Evolutionary conservation across 2,888 invertebrate genomes (phyloP).

Genomic region (Ichneumon xanthorius): DNA sequence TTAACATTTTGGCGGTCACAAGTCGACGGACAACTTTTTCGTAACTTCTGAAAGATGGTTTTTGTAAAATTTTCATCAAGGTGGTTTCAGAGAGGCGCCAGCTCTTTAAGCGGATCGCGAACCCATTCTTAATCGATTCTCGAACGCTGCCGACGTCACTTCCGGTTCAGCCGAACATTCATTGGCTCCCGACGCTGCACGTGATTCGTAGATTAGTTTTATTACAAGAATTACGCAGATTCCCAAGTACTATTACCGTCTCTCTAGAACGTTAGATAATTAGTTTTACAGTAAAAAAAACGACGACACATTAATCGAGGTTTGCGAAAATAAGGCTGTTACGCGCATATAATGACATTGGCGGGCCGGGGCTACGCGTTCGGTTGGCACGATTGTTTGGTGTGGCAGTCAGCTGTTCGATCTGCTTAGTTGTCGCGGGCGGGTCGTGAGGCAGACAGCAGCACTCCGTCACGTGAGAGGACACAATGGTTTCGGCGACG

Average conservation of each 20-base stretch:
- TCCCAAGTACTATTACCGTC: neutral
- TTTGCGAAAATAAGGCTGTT: neutral
- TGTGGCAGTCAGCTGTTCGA: conserved; percentile 68
- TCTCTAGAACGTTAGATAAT: neutral
- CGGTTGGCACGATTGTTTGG: conserved; percentile 61
- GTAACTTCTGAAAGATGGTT: too few relatives aligned
- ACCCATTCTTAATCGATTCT: neutral
- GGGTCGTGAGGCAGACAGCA: conserved; percentile 81
- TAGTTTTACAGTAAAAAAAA: neutral
- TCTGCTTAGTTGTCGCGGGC: conserved; percentile 77
- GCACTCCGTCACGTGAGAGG: conserved; percentile 81
- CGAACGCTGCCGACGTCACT: conserved; percentile 33
- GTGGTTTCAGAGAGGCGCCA: neutral
- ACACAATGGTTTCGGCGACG: conserved; percentile 77
- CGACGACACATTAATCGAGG: neutral
- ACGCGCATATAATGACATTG: neutral
- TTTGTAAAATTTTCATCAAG: neutral
- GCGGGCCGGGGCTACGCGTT: neutral
- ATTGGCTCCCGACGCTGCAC: conserved; percentile 58
- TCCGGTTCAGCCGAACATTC: conserved; percentile 42
- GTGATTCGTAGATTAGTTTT: conserved; percentile 57
- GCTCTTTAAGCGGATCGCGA: neutral
- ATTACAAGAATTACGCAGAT: neutral
- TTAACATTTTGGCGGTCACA: too few relatives aligned
- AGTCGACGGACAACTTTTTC: too few relatives aligned